Base-by-base conservation (phyloP, 2,888 invertebrate genomes). In the Amphipyra berbera region DNA sequence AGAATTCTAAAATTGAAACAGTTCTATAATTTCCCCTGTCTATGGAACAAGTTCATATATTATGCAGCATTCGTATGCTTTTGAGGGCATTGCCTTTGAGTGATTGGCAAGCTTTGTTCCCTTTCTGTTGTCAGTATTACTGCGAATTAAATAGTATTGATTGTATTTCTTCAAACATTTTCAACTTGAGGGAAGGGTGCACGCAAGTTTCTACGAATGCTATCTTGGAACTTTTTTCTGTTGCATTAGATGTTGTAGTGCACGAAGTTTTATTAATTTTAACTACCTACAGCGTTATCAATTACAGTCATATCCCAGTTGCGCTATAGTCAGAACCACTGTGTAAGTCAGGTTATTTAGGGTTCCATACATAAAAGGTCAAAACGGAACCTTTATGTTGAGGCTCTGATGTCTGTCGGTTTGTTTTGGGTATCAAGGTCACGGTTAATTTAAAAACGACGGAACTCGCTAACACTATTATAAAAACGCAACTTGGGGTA, bases 41-140 rank as follows among this genome's bases (percentile, higher is more conserved):
- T 15, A 33, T 50, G 49, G 40, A 42, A 57, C 6, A n/a, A 33
- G 45, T 52, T 62, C 46, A 70, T 75, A 63, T 76, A 73, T 76
- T 60, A 74, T 74, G 72, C 57, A 72, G 65, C 50, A 62, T 66
- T 68, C 12, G 13, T 57, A 49, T 56, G 69, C 69, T 60, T 41
- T n/a, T 9, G 63, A 63, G 72, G 76, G 65, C 65, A 68, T 52
- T 66, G 72, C 49, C 65, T 64, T 57, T 48, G 21, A 64, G 60
- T 75, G 55, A 75, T 64, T 64, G 57, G 54, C 63, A 61, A 58
- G 56, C 61, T 61, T 63, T 37, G 41, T 58, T 47, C 75, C 63
- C 47, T 60, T 38, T 47, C 42, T 50, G 64, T 46, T 65, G 55
- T 61, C 59, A 48, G 62, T 64, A 61, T 68, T 61, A 47, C 45